Evolutionary conservation across 2,797 vertebrate genomes (phyloP), one percentile per base, ranked within the genome.

Genomic region (Potorous gilbertii): DNA sequence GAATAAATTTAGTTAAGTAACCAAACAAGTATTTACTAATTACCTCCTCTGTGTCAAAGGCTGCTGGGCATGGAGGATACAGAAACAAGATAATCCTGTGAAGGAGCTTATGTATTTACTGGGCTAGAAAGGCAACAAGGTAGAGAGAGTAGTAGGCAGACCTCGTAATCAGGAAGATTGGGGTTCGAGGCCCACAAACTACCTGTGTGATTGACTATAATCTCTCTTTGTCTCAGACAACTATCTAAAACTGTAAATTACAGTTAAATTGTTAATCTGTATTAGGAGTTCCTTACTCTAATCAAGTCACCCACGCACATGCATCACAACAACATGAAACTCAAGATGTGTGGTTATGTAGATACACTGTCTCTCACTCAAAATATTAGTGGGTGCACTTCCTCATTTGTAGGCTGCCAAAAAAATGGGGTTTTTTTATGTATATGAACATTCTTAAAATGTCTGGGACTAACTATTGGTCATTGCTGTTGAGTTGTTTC

Each of bases 381-480:
- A 96, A 98, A 97, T 98, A 98, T 97, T 97, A 94, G 96, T 97
- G 92, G 96, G 28, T 87, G 93, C 66, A 34, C 62, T 66, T n/a
- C 0, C 34, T 14, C 34, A 62, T 62, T 62, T 31, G 12, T 34
- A 62, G 31, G 59, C 31, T 34, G 16, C 14, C 13, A 31, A 40
- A 74, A 74, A 66, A 66, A n/a, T n/a, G 0, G n/a, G 34, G 4
- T 52, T 52, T 2, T 66, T n/a, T n/a, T 74, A 74, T 74, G 6
- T n/a, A 8, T 59, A 31, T 59, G 57, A 31, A 59, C 29, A n/a
- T 66, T 34, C 4, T 40, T 16, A 40, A 74, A 34, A 74, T 16
- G 21, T 18, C 5, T 74, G 34, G n/a, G 16, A 16, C n/a, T 74
- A 40, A 74, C 34, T 4, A 6, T 31, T 31, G 29, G 29, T 59